Evolutionary conservation across 2,888 invertebrate genomes (phyloP), one percentile per base, ranked within the genome.

Genomic region (Eudiplozoon nipponicum): DNA sequence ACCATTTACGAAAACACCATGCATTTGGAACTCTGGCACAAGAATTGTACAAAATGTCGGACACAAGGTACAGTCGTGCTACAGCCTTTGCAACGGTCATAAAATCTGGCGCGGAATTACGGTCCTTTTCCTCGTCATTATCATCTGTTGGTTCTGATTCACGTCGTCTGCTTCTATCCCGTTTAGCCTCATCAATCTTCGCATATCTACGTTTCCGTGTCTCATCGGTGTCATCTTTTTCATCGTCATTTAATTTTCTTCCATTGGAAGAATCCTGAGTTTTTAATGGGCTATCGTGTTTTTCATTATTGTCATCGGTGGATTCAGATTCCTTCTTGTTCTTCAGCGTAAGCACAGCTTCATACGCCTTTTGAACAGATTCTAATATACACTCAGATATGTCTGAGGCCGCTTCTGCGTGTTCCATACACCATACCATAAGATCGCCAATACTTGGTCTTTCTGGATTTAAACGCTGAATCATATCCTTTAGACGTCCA

Each of bases 371-470:
- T n/a, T 13, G 15, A 15, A 28, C 5, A n/a, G 28, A 23, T 18
- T 55, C 51, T 33, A 46, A 47, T 42, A 94, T 69, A 57, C 80
- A 81, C 48, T 75, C 74, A 36, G 76, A 73, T 45, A 98, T 73
- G 64, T 94, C 90, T 53, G 75, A 77, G 2, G 86, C 84, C 21
- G 81, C 78, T 59, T 86, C 86, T 18, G 84, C 80, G 61, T 94
- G 86, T 56, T 90, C 84, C 45, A 98, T 73, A 59, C 90, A 94
- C 68, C 84, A 98, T 38, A 90, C 74, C 94, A 98, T 98, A 13
- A 74, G 74, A 55, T 81, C 84, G 4, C 74, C 84, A 43, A 94
- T 70, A 57, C 71, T 17, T n/a, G n/a, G n/a, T n/a, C n/a, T n/a
- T n/a, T n/a, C n/a, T n/a, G n/a, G n/a, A n/a, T n/a, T n/a, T n/a